Base-by-base conservation (phyloP, 2,888 invertebrate species). In the Drosophila prostipennis region DNA sequence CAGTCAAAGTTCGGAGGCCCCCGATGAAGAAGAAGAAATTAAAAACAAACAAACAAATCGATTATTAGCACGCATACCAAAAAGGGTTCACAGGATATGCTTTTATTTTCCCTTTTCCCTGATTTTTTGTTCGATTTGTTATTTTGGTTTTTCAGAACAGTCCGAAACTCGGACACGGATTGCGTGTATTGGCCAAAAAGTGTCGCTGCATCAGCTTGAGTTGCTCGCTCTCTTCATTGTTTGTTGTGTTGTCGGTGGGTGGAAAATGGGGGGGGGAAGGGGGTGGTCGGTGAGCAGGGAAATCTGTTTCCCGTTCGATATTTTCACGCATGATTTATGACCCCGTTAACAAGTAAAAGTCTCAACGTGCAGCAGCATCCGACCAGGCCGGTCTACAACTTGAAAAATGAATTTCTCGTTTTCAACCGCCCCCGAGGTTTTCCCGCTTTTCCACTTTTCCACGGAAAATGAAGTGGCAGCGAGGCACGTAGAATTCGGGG, bases 321-420 rank as follows among this genome's bases (percentile, higher is more conserved):
- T 87, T 85, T 83, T 87, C 80, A 83, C 83, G 83, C 83, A 83
- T 83, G 83, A 83, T 83, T 83, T 83, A 83, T 83, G 83, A 87
- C 83, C 80, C 88, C 83, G 83, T 87, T 87, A 87, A 83, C 82
- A 87, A 83, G 82, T 82, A 87, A 85, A 85, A 83, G 85, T 84
- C 82, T 87, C 71, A 84, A 82, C 85, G 85, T 82, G 82, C 79
- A 57, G 74, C 87, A 73, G 74, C 52, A 54, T 54, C 70, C 61
- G 63, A 59, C 63, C 65, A 64, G 52, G 43, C 53, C 54, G 60
- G 59, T 45, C 74, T 74, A 84, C 64, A 72, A 63, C 73, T 71
- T 82, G 82, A 83, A 83, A 83, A 87, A 87, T 87, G 82, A 87
- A 85, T 87, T 78, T 83, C 78, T 80, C 87, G 76, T 72, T 81